Base-by-base conservation (phyloP, 1,140 invertebrate genomes). In the Philopotamus ludificatus region DNA sequence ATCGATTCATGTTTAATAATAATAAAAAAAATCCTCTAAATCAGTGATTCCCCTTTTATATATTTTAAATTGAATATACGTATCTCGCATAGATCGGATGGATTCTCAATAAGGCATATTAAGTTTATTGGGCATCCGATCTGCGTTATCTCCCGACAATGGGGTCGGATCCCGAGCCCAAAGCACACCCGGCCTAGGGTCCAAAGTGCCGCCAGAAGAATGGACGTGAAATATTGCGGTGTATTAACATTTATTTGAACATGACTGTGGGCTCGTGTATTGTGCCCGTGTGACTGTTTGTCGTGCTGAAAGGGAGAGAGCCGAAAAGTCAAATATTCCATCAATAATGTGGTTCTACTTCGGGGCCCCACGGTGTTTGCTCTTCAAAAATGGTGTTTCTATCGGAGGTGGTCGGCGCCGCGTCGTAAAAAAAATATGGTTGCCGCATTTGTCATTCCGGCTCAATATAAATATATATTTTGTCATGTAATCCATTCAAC, bases 181-280 rank as follows among this genome's bases (percentile, higher is more conserved):
- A 41, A 58, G 44, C 54, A 58, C 54, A 58, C 54, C 42, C 54
- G 39, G 12, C 4, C 18, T 23, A 26, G 22, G 39, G 23, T 45
- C 62, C 42, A 51, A 68, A 58, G 54, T 47, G 63, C 67, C 67
- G 67, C 67, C 62, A 10, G 45, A 61, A 66, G 67, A 69, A 65
- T 65, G 63, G 60, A 63, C 58, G 67, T 69, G 63, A 68, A 68
- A 68, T 68, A 68, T 65, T 68, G 67, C 62, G 67, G 67, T 61
- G 66, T 68, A 67, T 67, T 67, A 68, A 65, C 63, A 65, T 68
- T 69, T 69, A 69, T 69, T 69, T 66, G 67, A 69, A 69, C 63
- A 63, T 65, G 47, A 41, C 58, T 39, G 63, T 62, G 49, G 58
- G 63, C 63, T 57, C 16, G 58, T 44, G 34, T 62, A 65, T 65